Evolutionary conservation across 1,140 invertebrate species (phyloP).

Genomic region (Bombus terrestris): DNA sequence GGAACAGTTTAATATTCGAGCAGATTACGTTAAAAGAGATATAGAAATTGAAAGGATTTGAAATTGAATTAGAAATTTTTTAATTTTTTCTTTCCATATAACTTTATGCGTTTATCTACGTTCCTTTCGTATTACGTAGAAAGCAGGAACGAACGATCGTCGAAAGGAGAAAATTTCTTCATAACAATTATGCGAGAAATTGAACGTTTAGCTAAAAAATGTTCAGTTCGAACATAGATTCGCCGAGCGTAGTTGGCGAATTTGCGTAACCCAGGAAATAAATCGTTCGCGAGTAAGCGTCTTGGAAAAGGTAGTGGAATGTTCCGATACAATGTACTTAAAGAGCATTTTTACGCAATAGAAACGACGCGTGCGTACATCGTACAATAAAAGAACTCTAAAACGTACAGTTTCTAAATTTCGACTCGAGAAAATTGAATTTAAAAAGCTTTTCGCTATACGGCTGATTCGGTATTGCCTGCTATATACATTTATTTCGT

Average conservation of each 20-base stretch:
- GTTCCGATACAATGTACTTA: neutral
- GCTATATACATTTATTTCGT: no score
- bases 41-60: neutral
- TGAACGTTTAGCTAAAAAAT: slow-evolving; percentile 2
- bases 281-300: neutral
- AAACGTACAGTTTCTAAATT: no score
- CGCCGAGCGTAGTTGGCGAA: neutral
- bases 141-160: neutral
- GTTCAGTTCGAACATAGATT: neutral
- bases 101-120: neutral
- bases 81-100: neutral
- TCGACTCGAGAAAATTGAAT: no score
- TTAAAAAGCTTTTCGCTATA: neutral
- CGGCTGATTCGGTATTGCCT: no score
- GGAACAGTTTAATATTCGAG: neutral
- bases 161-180: neutral
- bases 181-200: neutral
- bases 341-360: neutral
- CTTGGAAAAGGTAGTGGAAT: neutral
- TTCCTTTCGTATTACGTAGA: neutral
- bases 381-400: no score
- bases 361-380: neutral
- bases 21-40: neutral
- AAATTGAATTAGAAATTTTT: neutral
- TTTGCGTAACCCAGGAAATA: slow-evolving; percentile 38